Evolutionary conservation across 2,888 invertebrate genomes (phyloP), one percentile per base, ranked within the genome.

Genomic region (Phalera bucephala): DNA sequence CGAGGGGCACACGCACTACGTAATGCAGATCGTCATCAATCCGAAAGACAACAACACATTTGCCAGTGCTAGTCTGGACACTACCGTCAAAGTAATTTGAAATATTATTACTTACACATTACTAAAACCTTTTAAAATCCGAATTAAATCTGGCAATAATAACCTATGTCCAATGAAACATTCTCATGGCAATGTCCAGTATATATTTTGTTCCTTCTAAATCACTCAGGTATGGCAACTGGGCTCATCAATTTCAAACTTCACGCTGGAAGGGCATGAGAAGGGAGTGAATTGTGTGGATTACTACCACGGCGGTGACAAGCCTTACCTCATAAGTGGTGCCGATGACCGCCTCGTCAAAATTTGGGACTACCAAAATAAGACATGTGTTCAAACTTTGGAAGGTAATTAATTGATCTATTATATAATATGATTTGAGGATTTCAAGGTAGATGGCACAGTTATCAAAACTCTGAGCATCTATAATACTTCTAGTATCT

Each of bases 361-460:
- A 88, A 99, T 99, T 64, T 99, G 99, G 99, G 99, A 99, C 75
- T 99, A 99, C 79, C 97, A 99, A 84, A 99, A 99, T 84, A 99
- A 99, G 90, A 99, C 98, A 0, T 99, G 99, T 80, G 99, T 99
- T 0, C 99, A 99, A 78, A 99, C 99, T 0, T 89, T 99, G 43
- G 99, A 99, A 83, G 94, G 90, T 86, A 61, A 49, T 51, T 38
- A 15, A 17, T n/a, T n/a, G n/a, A n/a, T n/a, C n/a, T n/a, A n/a
- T n/a, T n/a, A n/a, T n/a, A n/a, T n/a, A n/a, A n/a, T n/a, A n/a
- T n/a, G n/a, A n/a, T n/a, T n/a, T n/a, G n/a, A n/a, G n/a, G n/a
- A n/a, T n/a, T n/a, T n/a, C n/a, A n/a, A n/a, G n/a, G n/a, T n/a
- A n/a, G n/a, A n/a, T n/a, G n/a, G n/a, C n/a, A n/a, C n/a, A n/a